phyloP scores from a whole-genome alignment of 2,888 invertebrate species.

The Tachina lurida region DNA sequence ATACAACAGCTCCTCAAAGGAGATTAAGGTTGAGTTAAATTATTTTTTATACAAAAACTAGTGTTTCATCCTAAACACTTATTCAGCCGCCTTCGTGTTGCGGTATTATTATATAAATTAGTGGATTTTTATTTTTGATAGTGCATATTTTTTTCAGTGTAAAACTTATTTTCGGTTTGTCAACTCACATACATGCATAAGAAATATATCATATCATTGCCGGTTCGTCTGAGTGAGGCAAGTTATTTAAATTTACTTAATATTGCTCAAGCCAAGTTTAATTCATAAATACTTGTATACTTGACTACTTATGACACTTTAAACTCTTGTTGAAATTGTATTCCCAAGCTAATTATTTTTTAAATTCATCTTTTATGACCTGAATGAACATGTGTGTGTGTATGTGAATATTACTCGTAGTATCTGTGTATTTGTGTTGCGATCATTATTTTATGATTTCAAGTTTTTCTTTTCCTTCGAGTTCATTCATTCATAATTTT shows the following conservation, averaged over 20 bases:
- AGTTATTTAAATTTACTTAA: slow-evolving; percentile 36
- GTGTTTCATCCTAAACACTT: no score
- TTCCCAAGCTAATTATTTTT: slow-evolving; percentile 70
- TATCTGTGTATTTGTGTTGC: slow-evolving; percentile 1
- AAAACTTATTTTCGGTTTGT: background rate
- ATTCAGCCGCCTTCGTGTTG: no score
- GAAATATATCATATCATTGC: background rate
- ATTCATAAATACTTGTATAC: slow-evolving; percentile 49
- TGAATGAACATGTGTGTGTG: slow-evolving; percentile 48
- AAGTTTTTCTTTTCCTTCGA: slow-evolving; percentile 8
- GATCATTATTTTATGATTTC: slow-evolving; percentile 44
- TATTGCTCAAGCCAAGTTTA: slow-evolving; percentile 41
- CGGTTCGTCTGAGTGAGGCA: slow-evolving; percentile 1
- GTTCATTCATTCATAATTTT: slow-evolving; percentile 70
- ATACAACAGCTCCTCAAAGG: no score
- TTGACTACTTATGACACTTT: slow-evolving; percentile 60
- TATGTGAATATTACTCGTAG: background rate
- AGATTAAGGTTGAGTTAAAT: no score
- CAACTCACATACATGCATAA: background rate
- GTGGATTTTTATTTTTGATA: no score
- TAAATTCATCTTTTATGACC: slow-evolving; percentile 63
- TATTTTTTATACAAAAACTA: no score
- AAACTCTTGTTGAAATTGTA: slow-evolving; percentile 66
- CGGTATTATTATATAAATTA: no score
- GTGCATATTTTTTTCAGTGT: slow-evolving; percentile 3